Base-by-base conservation (phyloP, 2,888 invertebrate genomes). In the Drosophila siamana region DNA sequence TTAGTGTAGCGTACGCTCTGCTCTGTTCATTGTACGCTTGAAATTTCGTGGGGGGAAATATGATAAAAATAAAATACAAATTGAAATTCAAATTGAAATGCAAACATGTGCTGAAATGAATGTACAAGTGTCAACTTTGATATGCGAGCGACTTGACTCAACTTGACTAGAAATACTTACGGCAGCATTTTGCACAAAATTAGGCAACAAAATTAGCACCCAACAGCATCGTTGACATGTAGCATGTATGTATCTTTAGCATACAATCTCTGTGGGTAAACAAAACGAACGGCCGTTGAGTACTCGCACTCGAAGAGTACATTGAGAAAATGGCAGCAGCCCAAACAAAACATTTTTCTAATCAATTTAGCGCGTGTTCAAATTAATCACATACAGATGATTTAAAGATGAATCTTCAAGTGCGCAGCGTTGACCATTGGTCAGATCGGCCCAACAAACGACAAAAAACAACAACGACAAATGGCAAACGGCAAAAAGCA, bases 61-160 rank as follows among this genome's bases (percentile, higher is more conserved):
- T 40, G 65, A 69, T 52, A 65, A 75, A 84, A 80, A 76, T 71
- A 74, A 46, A 54, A 62, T 55, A 74, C 64, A 62, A 79, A 73
- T 56, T 68, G 8, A 71, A 78, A 66, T 74, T 64, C 26, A 77
- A 81, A 71, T 81, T 76, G 85, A 87, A 87, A 80, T 71, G 82
- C 85, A 82, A 76, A 85, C 76, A 85, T 82, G 70, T 78, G 75
- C 85, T 67, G 59, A 82, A 72, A 80, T 78, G 62, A 85, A 80
- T 83, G 79, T 86, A 77, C 79, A 88, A 88, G 83, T 86, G 85
- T 86, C 85, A 86, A 73, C 78, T 66, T 48, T 84, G 84, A 86
- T 78, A 81, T 78, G 84, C 74, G 86, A 80, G 64, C 62, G 78
- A 84, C 74, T 86, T 81, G 81, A 84, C 81, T 86, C 77, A 70